phyloP scores from a whole-genome alignment of 1,140 invertebrate species.

The Cyclargus thomasi region DNA sequence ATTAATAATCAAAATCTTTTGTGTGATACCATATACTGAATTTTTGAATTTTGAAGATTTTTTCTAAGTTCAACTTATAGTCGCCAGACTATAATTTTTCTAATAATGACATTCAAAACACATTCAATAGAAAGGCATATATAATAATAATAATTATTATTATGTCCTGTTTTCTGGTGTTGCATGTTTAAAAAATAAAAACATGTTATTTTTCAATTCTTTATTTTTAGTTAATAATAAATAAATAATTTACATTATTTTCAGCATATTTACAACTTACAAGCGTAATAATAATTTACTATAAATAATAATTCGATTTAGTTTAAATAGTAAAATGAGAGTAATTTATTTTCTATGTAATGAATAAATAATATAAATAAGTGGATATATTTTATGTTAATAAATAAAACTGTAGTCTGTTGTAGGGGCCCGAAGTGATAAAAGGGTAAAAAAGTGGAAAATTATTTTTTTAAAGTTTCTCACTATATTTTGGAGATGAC shows the following conservation, averaged over 20 bases:
- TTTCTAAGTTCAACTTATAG: too few species aligned
- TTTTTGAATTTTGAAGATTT: too few species aligned
- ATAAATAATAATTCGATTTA: slow-evolving; percentile 43
- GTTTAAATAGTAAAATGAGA: slow-evolving; percentile 19
- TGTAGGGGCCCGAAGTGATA: not conserved
- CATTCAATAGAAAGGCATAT: too few species aligned
- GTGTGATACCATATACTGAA: too few species aligned
- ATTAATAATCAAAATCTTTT: too few species aligned
- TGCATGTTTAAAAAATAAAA: too few species aligned
- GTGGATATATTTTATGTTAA: not conserved
- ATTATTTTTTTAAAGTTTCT: not conserved
- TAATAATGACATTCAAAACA: too few species aligned
- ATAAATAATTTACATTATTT: slow-evolving; percentile 69
- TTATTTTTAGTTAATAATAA: slow-evolving; percentile 44
- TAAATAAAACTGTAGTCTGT: not conserved
- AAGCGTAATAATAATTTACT: slow-evolving; percentile 53
- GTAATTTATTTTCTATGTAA: slow-evolving; percentile 7
- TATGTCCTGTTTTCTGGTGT: too few species aligned
- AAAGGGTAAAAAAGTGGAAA: not conserved
- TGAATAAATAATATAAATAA: not conserved
- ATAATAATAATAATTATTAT: too few species aligned
- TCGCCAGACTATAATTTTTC: too few species aligned
- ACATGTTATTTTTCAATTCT: too few species aligned
- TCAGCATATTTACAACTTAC: slow-evolving; percentile 68
- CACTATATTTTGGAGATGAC: too few species aligned